Evolutionary conservation across 2,113 vertebrate genomes (phyloP).

Genomic region (Pitta sordida): DNA sequence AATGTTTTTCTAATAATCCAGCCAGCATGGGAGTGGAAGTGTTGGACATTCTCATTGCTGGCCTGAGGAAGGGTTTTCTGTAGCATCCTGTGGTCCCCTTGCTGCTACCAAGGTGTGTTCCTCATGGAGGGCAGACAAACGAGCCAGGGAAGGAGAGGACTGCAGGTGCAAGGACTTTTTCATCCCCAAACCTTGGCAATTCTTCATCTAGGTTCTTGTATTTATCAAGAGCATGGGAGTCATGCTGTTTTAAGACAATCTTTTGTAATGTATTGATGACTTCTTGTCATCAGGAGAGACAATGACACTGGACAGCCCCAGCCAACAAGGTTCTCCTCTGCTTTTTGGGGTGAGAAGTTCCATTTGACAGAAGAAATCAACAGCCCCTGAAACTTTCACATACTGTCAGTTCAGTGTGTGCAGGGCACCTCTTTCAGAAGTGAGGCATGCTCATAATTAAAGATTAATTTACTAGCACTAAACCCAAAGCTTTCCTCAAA

Average conservation of each 20-base stretch:
- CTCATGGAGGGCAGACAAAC: rapidly evolving
- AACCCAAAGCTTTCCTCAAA: slow-evolving; percentile 42
- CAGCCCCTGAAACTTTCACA: neutral
- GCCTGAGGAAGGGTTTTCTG: neutral
- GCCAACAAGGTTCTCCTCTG: neutral
- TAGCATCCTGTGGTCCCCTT: neutral
- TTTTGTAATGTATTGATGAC: neutral
- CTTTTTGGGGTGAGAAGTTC: neutral
- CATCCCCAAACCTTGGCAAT: neutral
- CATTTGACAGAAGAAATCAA: neutral
- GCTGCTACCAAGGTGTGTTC: neutral
- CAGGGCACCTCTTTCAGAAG: neutral
- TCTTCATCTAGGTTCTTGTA: neutral
- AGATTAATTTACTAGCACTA: slow-evolving; percentile 39
- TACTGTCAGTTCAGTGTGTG: neutral
- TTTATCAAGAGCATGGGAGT: neutral
- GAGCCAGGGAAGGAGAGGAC: neutral
- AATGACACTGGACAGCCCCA: neutral
- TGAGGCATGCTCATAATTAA: slow-evolving; percentile 29
- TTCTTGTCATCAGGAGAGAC: neutral
- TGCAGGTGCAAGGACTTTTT: neutral
- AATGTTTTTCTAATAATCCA: slow-evolving; percentile 35
- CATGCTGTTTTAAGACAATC: neutral
- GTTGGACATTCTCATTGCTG: neutral
- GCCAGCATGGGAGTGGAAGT: slow-evolving; percentile 15